A percentile compares a stretch with the other conserved stretches of the same genome.
These are phyloP conservation scores for Ichneumoninae sp. DNA, from an alignment of 2,888 invertebrate genomes.

Conservation along the genomic window DNA sequence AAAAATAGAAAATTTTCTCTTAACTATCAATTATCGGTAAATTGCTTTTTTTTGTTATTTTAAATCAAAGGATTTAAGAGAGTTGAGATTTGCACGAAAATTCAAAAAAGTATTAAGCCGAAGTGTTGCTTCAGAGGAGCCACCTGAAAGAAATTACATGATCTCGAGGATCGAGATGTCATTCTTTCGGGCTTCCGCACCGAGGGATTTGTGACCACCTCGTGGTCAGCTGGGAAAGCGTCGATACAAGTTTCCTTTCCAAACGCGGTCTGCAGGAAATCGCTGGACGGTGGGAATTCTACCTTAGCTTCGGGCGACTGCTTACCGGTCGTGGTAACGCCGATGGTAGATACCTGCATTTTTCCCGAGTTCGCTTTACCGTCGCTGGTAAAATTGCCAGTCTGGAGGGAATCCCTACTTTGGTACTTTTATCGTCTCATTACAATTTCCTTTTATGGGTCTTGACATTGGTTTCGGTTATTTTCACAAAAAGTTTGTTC, in stretches of 20 bases:
- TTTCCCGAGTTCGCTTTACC: neutral
- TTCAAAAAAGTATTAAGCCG: neutral
- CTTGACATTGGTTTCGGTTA: too few relatives aligned
- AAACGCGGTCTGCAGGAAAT: neutral
- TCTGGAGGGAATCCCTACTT: neutral
- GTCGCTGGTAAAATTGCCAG: neutral
- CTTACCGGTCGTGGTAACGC: neutral
- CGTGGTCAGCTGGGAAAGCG: neutral
- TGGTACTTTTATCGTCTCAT: neutral
- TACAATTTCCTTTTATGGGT: too few relatives aligned
- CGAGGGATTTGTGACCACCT: neutral
- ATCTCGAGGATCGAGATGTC: neutral
- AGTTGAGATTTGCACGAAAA: neutral
- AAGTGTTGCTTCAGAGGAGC: neutral
- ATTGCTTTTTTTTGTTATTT: neutral
- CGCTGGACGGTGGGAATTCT: conserved; percentile 12
- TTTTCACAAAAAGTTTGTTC: too few relatives aligned
- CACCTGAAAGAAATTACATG: neutral
- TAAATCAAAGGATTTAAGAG: neutral
- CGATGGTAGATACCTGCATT: neutral
- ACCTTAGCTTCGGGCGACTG: conserved; percentile 29
- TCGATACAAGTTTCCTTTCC: neutral
- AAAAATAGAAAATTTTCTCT: neutral
- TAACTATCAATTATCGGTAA: neutral
- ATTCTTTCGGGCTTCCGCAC: neutral